These are phyloP conservation scores for Mesorhabditis belari DNA, from an alignment of 2,888 invertebrate genomes.

Conservation along the genomic window DNA sequence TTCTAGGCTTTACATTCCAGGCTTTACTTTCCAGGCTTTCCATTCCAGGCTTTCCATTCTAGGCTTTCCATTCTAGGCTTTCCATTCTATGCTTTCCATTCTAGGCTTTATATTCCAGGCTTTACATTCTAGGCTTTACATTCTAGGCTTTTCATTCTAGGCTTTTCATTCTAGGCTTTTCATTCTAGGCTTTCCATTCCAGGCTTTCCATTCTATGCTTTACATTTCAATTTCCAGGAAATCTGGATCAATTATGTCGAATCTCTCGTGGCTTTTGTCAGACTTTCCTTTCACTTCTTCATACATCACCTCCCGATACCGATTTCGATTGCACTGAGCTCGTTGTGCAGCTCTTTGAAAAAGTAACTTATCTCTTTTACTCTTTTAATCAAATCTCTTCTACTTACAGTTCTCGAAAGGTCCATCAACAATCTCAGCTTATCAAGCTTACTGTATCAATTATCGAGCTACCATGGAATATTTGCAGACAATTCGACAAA, in stretches of 20 bases:
- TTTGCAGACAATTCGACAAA: conserved; percentile 61
- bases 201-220: no score
- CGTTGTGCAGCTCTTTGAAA: conserved; percentile 60
- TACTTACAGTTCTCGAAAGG: conserved; percentile 57
- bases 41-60: no score
- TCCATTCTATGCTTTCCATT: no score
- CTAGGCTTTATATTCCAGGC: no score
- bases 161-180: no score
- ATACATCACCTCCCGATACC: conserved; percentile 53
- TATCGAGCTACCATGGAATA: conserved; percentile 64
- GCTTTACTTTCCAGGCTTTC: no score
- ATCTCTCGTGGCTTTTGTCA: conserved; percentile 41
- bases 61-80: no score
- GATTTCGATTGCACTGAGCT: conserved; percentile 56
- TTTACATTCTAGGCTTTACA: no score
- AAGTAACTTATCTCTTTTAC: conserved; percentile 21
- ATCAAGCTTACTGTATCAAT: conserved; percentile 65
- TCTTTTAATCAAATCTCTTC: background rate
- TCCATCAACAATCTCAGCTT: conserved; percentile 57
- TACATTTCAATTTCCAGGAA: conserved; percentile 10
- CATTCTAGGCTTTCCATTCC: no score
- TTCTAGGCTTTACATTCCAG: no score
- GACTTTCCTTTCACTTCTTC: conserved; percentile 39
- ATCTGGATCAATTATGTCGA: conserved; percentile 61
- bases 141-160: no score